Percentiles rank a stretch among this genome's conserved stretches.
Conservation (phyloP, 2,797 vertebrate species). For the Eulemur rubriventer region DNA sequence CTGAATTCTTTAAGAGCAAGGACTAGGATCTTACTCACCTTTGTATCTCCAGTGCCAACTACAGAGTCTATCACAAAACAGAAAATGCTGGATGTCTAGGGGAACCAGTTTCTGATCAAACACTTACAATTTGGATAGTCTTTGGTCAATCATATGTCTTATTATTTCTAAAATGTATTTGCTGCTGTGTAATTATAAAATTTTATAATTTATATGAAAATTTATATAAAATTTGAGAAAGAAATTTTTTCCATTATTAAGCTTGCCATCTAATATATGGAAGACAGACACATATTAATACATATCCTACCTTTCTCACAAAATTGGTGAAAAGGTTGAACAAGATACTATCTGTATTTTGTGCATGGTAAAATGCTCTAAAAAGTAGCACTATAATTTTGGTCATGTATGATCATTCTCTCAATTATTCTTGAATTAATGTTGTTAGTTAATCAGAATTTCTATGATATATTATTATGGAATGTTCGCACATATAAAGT, state of each 20-base stretch:
- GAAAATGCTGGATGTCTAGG: background rate
- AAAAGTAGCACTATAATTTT: slow-evolving; percentile 6
- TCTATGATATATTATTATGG: background rate
- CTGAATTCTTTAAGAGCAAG: background rate
- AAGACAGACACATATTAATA: background rate
- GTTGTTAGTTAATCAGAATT: background rate
- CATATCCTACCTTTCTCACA: background rate
- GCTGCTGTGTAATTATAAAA: background rate
- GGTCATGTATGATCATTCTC: background rate
- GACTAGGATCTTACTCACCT: background rate
- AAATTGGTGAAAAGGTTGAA: slow-evolving; percentile 30
- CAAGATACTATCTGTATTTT: background rate
- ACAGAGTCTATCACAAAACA: background rate
- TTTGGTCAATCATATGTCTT: background rate
- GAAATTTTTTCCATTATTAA: background rate
- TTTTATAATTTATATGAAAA: background rate
- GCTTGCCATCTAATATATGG: background rate
- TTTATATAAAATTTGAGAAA: background rate
- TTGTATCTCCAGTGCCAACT: background rate
- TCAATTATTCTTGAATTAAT: background rate
- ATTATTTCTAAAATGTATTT: slow-evolving; percentile 36
- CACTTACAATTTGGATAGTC: background rate
- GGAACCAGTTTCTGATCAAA: background rate
- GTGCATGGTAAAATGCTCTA: background rate
- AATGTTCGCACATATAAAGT: background rate